These are phyloP conservation scores for Tyto alba DNA, from an alignment of 2,113 vertebrate species.

Conservation along the genomic window DNA sequence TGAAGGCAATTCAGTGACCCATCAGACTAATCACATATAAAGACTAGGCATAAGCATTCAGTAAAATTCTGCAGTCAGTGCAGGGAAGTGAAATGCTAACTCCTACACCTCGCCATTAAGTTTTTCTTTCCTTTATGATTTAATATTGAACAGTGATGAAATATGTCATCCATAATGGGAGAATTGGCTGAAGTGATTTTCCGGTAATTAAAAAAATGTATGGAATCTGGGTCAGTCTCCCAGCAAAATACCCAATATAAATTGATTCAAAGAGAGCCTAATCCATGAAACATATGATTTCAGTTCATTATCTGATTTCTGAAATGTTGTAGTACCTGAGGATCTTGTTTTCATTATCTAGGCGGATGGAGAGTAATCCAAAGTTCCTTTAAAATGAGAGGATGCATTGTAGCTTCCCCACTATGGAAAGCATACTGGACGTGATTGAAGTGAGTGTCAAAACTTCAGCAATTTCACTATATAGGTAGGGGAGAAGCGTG, in stretches of 20 bases:
- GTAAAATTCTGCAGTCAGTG: neutral
- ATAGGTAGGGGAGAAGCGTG: neutral
- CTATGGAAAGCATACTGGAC: neutral
- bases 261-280: constrained; percentile 11
- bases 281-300: constrained; percentile 30
- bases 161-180: neutral
- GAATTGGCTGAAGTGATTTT: constrained; percentile 39
- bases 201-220: constrained; percentile 51
- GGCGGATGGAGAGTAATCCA: neutral
- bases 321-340: neutral
- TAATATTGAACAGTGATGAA: constrained; percentile 6
- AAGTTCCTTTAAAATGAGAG: neutral
- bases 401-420: neutral
- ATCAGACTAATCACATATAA: constrained; percentile 15
- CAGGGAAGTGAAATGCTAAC: neutral
- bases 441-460: neutral
- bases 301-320: constrained; percentile 34
- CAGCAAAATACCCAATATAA: constrained; percentile 25
- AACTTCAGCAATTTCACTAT: neutral
- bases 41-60: neutral
- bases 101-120: neutral
- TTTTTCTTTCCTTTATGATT: constrained; percentile 14
- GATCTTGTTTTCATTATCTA: constrained; percentile 19
- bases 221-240: constrained; percentile 37
- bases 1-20: constrained; percentile 27